Evolutionary conservation across 2,113 vertebrate species (phyloP), one percentile per base, ranked within the genome.

Genomic region (Anser cygnoides): DNA sequence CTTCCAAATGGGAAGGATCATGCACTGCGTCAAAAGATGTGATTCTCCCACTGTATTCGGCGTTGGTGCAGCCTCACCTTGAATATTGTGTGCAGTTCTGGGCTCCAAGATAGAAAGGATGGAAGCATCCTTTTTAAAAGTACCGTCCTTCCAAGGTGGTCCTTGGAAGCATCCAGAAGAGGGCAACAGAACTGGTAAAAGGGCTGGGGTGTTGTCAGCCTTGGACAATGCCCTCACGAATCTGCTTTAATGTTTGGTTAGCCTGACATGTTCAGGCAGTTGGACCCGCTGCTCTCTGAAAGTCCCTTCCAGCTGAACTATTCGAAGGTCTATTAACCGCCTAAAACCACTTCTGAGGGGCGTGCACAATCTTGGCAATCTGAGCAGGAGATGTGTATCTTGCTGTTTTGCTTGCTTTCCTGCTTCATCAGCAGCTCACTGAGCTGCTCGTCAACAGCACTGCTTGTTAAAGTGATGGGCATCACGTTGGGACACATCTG

Each of bases 341-440:
- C 61, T 13, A 21, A 29, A 82, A 49, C 52, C 14, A 33, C 31
- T 14, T 61, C 28, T 18, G 44, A 54, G 50, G 35, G 23, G 10
- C 9, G 35, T 0, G 0, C 2, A 0, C 4, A 19, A 5, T 7
- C 29, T 29, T 80, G 35, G 19, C 6, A 20, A 29, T 8, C 39
- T 28, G 10, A n/a, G 7, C 41, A 22, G 21, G 12, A 0, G 7
- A 15, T 3, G 8, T 9, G 14, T 3, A 2, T 14, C 39, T 67
- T 28, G 11, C 58, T 62, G 10, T 8, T 31, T 58, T 41, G 28
- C n/a, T 29, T 74, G 8, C 1, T 77, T 44, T 71, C 31, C 25
- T 78, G 63, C n/a, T 80, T 37, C 8, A 7, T 33, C 54, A 28
- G 11, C 3, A 63, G 28, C 50, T 71, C 41, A 11, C 49, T 43